Evolutionary conservation across 1,140 invertebrate species (phyloP).

Genomic region (Aplysia californica): DNA sequence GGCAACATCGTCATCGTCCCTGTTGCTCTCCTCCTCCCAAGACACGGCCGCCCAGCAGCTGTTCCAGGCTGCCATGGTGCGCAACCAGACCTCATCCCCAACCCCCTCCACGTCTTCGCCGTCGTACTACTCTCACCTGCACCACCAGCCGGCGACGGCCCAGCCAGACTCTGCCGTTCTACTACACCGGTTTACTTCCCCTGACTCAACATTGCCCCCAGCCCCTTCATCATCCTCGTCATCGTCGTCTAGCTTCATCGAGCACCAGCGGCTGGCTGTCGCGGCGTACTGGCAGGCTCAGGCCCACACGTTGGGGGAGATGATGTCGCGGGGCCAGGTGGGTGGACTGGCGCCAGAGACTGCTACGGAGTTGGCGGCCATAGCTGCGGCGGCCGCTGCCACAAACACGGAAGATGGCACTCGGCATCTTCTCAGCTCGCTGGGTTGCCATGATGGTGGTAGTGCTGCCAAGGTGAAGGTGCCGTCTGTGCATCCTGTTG

Average conservation of each 20-base stretch:
- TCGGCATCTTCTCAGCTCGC: not conserved
- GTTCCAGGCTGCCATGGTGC: constrained; percentile 19
- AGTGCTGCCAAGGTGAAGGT: not conserved
- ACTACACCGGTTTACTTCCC: not conserved
- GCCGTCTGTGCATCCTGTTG: not conserved
- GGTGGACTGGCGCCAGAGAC: not conserved
- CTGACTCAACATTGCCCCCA: too few species aligned
- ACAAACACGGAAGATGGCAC: not conserved
- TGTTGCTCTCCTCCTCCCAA: constrained; percentile 15
- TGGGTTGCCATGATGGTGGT: not conserved
- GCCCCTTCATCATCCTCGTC: too few species aligned
- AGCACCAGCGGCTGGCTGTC: constrained; percentile 7
- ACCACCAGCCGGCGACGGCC: not conserved
- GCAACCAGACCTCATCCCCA: constrained; percentile 13
- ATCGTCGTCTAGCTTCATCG: too few species aligned
- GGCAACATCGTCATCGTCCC: not conserved
- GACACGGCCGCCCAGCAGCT: constrained; percentile 18
- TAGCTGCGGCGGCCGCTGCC: constrained; percentile 12
- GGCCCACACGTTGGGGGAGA: constrained; percentile 1
- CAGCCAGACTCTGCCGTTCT: not conserved
- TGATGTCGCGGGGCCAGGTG: constrained; percentile 18
- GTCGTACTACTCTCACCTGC: constrained; percentile 5
- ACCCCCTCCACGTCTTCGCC: not conserved
- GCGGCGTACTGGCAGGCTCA: constrained; percentile 28
- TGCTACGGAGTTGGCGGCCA: constrained; percentile 16